Evolutionary conservation across 2,888 invertebrate genomes (phyloP).

Genomic region (Drosophila lutescens): DNA sequence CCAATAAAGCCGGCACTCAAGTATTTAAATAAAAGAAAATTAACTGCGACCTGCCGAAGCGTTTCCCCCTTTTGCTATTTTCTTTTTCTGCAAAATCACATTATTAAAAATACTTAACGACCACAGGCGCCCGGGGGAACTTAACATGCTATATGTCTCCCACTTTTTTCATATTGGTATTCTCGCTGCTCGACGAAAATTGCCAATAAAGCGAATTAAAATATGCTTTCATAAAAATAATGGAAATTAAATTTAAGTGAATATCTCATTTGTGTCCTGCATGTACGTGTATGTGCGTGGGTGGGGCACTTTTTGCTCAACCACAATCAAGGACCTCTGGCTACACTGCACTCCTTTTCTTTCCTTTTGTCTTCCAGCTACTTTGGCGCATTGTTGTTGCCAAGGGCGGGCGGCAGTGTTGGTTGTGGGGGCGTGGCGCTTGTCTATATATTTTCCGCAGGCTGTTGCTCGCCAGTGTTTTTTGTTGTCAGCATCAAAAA

Average conservation of each 20-base stretch:
- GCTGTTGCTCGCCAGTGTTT: conserved; percentile 55
- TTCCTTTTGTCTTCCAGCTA: conserved; percentile 25
- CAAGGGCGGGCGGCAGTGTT: conserved; percentile 29
- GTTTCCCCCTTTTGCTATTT: not conserved
- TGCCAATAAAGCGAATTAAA: conserved; percentile 75
- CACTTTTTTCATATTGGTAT: conserved; percentile 16
- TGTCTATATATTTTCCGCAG: conserved; percentile 65
- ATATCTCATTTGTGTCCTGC: conserved; percentile 27
- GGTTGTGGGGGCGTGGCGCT: conserved; percentile 57
- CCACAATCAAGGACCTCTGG: conserved; percentile 37
- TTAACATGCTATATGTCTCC: conserved; percentile 12
- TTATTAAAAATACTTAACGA: conserved; percentile 41
- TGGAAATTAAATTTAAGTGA: conserved; percentile 73
- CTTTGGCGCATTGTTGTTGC: conserved; percentile 16
- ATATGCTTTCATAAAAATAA: conserved; percentile 72
- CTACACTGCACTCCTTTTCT: conserved; percentile 21
- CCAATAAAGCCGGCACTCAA: not conserved
- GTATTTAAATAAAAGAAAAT: conserved; percentile 12
- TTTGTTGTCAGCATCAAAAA: conserved; percentile 60
- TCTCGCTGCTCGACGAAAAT: conserved; percentile 49
- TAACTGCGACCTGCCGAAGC: not conserved
- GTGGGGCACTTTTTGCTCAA: conserved; percentile 50
- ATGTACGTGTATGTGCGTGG: conserved; percentile 5
- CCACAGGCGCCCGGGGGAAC: not conserved
- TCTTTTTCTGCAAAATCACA: conserved; percentile 16